These are phyloP conservation scores for Listronotus bonariensis DNA, from an alignment of 1,140 invertebrate species.

Conservation along the genomic window DNA sequence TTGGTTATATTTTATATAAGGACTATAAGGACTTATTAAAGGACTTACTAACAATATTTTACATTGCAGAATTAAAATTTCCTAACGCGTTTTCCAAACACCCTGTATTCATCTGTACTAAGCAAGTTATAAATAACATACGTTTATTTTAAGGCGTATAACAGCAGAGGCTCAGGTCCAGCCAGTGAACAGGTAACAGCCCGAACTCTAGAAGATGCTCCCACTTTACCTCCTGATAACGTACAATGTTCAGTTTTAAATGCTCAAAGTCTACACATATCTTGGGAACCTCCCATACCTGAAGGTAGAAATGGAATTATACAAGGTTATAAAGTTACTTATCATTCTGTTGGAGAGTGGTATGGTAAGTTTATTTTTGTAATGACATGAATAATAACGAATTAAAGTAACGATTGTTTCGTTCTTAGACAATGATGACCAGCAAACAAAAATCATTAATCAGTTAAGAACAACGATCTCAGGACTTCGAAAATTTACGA, in stretches of 20 bases:
- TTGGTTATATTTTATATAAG: no score
- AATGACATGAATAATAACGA: no score
- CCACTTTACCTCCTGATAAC: conserved; percentile 76
- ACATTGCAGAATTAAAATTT: no score
- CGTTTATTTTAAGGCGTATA: conserved; percentile 69
- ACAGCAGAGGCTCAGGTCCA: conserved; percentile 87
- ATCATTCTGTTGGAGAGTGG: conserved; percentile 71
- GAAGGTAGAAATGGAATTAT: conserved; percentile 84
- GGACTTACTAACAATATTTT: no score
- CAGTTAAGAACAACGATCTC: conserved; percentile 69
- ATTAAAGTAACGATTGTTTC: background rate
- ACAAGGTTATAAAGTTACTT: conserved; percentile 86
- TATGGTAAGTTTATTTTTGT: conserved; percentile 62
- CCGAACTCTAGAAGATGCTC: conserved; percentile 76
- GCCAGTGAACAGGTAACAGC: conserved; percentile 80
- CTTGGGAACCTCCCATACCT: conserved; percentile 82
- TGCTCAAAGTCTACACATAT: conserved; percentile 81
- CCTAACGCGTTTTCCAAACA: no score
- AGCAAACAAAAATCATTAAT: conserved; percentile 70
- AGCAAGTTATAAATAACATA: conserved; percentile 2
- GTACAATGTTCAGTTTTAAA: conserved; percentile 77
- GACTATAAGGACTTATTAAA: no score
- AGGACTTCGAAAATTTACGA: conserved; percentile 81
- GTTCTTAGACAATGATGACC: conserved; percentile 62
- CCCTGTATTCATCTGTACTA: no score